Evolutionary conservation across 2,888 invertebrate species (phyloP).

Genomic region (Metopia argyrocephala): DNA sequence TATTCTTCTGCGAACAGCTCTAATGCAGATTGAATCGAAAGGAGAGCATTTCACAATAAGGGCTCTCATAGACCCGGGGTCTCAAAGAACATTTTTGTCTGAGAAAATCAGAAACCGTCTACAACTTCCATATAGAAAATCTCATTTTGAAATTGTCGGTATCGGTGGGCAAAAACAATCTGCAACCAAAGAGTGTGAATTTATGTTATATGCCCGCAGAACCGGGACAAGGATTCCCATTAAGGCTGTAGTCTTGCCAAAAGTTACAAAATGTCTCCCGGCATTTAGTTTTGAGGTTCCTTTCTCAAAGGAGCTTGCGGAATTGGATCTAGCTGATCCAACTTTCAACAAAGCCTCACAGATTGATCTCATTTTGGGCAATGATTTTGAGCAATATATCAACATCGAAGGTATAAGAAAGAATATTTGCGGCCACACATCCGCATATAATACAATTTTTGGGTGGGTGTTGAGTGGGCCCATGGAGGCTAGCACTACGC

Average conservation of each 20-base stretch:
- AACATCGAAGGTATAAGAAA: conserved; percentile 5
- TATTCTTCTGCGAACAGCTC: neutral
- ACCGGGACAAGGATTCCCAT: neutral
- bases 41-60: neutral
- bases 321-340: conserved; percentile 15
- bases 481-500: neutral
- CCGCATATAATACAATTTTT: conserved; percentile 29
- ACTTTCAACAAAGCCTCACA: conserved; percentile 3
- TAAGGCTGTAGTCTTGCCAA: conserved; percentile 26
- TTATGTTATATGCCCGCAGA: neutral
- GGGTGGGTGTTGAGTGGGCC: conserved; percentile 31
- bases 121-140: neutral
- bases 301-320: neutral
- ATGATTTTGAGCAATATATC: neutral
- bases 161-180: conserved; percentile 18
- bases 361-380: conserved; percentile 25
- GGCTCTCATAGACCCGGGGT: neutral
- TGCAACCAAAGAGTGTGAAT: neutral
- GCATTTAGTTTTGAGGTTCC: neutral
- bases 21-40: neutral
- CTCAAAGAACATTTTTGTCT: neutral
- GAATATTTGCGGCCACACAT: conserved; percentile 17
- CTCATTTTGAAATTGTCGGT: neutral
- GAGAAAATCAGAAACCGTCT: neutral
- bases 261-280: conserved; percentile 19